phyloP scores from a whole-genome alignment of 2,113 vertebrate genomes.

The Mugil cephalus region DNA sequence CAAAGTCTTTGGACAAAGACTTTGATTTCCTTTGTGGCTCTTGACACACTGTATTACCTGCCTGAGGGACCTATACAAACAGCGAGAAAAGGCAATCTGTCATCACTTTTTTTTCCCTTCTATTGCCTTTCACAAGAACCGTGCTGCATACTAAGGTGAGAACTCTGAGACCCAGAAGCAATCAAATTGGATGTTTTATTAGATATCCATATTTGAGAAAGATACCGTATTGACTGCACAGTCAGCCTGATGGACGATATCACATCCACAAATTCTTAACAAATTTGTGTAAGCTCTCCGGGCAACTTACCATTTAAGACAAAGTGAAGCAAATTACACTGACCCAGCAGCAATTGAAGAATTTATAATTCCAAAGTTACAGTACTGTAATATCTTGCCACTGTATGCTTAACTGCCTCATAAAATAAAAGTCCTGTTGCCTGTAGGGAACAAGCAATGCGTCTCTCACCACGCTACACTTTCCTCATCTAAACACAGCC shows the following conservation, averaged over 20 bases:
- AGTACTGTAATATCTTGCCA: background rate
- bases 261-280: conserved; percentile 11
- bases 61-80: conserved; percentile 29
- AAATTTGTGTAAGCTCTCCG: conserved; percentile 13
- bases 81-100: conserved; percentile 20
- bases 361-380: conserved; percentile 7
- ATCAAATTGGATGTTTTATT: conserved; percentile 33
- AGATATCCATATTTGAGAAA: conserved; percentile 23
- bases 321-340: conserved; percentile 6
- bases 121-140: conserved; percentile 1
- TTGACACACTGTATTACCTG: conserved; percentile 32
- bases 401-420: conserved; percentile 10
- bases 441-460: conserved; percentile 5
- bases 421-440: conserved; percentile 19
- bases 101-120: conserved; percentile 24
- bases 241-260: background rate
- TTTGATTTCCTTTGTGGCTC: conserved; percentile 36
- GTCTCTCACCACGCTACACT: conserved; percentile 4
- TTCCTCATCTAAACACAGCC: conserved; percentile 47
- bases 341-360: background rate
- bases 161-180: background rate
- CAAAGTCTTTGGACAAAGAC: conserved; percentile 16
- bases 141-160: conserved; percentile 26
- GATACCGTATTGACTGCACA: conserved; percentile 5
- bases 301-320: conserved; percentile 6